phyloP scores from a whole-genome alignment of 1,140 invertebrate genomes.

The Apis cerana region DNA sequence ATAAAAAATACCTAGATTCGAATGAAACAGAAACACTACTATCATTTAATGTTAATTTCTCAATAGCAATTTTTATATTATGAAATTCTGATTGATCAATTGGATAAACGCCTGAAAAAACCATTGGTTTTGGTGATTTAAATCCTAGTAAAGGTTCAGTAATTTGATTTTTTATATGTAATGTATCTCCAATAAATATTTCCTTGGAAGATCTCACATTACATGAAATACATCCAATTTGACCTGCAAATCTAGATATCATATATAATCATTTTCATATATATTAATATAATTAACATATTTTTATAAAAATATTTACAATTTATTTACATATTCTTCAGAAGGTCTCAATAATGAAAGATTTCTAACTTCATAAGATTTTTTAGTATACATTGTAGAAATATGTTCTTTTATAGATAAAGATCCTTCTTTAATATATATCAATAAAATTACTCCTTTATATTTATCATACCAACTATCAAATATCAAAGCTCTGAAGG shows the following conservation, averaged over 20 bases:
- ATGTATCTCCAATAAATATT: constrained; percentile 92
- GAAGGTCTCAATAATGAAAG: constrained; percentile 91
- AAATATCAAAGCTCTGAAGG: constrained; percentile 92
- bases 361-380: constrained; percentile 89
- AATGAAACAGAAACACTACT: constrained; percentile 90
- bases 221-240: constrained; percentile 91
- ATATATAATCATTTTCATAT: background rate
- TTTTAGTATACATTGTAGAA: constrained; percentile 84
- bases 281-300: background rate
- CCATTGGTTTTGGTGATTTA: constrained; percentile 90
- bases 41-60: constrained; percentile 97
- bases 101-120: constrained; percentile 97
- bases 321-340: constrained; percentile 85
- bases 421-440: constrained; percentile 90
- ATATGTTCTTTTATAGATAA: constrained; percentile 87
- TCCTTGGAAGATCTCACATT: constrained; percentile 91
- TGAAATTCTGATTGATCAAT: constrained; percentile 92
- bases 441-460: constrained; percentile 90
- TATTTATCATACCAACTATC: constrained; percentile 97
- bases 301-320: constrained; percentile 84
- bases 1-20: constrained; percentile 88
- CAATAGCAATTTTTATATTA: constrained; percentile 89
- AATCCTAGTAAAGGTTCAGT: constrained; percentile 87
- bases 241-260: constrained; percentile 82
- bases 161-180: constrained; percentile 82